A percentile compares a stretch with the other conserved stretches of the same genome.
phyloP scores from a whole-genome alignment of 2,797 vertebrate genomes.

The Periophthalmus magnuspinnatus region DNA sequence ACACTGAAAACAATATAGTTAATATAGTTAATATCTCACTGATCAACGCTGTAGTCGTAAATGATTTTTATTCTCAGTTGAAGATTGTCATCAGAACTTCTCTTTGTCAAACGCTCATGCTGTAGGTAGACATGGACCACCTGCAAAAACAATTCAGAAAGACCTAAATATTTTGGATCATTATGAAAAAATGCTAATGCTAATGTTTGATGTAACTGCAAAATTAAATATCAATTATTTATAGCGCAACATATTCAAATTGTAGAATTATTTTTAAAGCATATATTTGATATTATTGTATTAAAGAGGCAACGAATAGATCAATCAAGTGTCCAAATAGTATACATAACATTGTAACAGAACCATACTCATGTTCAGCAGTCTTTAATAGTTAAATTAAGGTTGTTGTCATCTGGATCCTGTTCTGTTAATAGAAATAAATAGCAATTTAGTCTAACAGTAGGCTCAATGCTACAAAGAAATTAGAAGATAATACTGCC shows the following conservation, averaged over 20 bases:
- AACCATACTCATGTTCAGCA: not conserved
- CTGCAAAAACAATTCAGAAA: conserved; percentile 59
- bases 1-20: too few species aligned
- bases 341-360: not conserved
- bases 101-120: conserved; percentile 84
- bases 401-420: not conserved
- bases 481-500: not conserved
- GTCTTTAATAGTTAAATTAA: not conserved
- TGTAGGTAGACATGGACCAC: conserved; percentile 85
- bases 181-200: not conserved
- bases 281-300: too few species aligned
- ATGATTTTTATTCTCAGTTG: conserved; percentile 88
- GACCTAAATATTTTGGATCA: not conserved
- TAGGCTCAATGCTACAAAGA: not conserved
- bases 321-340: not conserved
- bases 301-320: too few species aligned
- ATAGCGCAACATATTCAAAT: too few species aligned
- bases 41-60: conserved; percentile 90
- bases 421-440: not conserved
- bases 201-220: too few species aligned
- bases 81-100: conserved; percentile 79
- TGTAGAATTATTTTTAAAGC: too few species aligned
- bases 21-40: conserved; percentile 74
- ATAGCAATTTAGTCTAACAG: not conserved
- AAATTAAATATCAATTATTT: too few species aligned